These are phyloP conservation scores for Limnephilus auricula DNA, from an alignment of 2,888 invertebrate species.

Conservation along the genomic window DNA sequence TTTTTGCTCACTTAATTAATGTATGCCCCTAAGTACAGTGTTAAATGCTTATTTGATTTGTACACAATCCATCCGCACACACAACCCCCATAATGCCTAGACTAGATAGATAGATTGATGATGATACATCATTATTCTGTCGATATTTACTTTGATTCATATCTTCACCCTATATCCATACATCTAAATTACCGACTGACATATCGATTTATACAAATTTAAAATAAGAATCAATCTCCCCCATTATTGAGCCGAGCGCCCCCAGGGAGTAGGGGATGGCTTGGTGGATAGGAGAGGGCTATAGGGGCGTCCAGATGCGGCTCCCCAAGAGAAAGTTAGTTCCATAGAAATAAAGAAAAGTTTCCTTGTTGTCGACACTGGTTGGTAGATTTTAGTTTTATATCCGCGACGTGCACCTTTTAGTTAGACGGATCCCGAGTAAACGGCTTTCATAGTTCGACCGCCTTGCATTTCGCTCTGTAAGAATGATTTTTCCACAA, in stretches of 20 bases:
- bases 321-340: not conserved
- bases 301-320: conserved; percentile 8
- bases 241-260: not conserved
- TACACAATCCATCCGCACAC: too few species aligned
- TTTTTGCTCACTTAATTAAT: too few species aligned
- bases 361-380: not conserved
- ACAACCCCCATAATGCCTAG: too few species aligned
- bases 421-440: not conserved
- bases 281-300: not conserved
- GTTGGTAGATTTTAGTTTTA: conserved; percentile 2
- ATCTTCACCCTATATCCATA: not conserved
- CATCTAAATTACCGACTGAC: not conserved
- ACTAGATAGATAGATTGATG: too few species aligned
- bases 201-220: not conserved
- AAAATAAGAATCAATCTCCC: conserved; percentile 6
- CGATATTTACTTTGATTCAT: too few species aligned
- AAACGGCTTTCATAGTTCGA: too few species aligned
- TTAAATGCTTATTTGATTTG: too few species aligned
- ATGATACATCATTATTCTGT: too few species aligned
- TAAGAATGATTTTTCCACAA: too few species aligned
- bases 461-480: too few species aligned
- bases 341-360: conserved; percentile 38
- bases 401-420: conserved; percentile 23
- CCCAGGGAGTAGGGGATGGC: not conserved
- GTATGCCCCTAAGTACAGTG: too few species aligned